Percentiles rank a stretch among this genome's conserved stretches.
phyloP scores from a whole-genome alignment of 1,140 invertebrate genomes.

The Radopholus similis region DNA sequence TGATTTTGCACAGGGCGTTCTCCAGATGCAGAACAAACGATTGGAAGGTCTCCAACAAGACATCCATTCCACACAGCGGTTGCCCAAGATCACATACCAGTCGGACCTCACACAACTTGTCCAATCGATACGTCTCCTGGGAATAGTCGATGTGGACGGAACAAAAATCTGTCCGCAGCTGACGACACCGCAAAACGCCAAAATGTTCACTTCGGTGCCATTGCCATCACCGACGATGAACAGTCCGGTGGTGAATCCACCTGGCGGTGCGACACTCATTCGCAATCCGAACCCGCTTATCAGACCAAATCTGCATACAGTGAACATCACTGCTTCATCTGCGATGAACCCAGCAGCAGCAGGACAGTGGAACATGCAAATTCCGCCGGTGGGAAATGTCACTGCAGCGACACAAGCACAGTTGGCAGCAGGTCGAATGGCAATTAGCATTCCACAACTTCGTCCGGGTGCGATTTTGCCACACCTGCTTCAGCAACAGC shows the following conservation, averaged over 20 bases:
- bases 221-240: not conserved
- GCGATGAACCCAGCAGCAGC: not conserved
- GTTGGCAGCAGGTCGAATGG: not conserved
- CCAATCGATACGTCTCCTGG: not conserved
- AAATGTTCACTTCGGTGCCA: slow-evolving; percentile 6
- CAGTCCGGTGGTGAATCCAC: not conserved
- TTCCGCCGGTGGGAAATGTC: not conserved
- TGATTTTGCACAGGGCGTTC: slow-evolving; percentile 2
- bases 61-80: not conserved
- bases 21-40: not conserved
- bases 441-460: not conserved
- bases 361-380: not conserved
- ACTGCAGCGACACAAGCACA: not conserved
- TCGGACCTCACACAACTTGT: not conserved
- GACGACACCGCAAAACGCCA: slow-evolving; percentile 1
- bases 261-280: not conserved
- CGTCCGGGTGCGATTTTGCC: not conserved
- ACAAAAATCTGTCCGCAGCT: not conserved
- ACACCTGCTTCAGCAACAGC: not conserved
- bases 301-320: not conserved
- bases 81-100: slow-evolving; percentile 1
- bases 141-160: not conserved
- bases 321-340: not conserved
- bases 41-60: not conserved
- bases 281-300: not conserved